Evolutionary conservation across 1,140 invertebrate genomes (phyloP).

Genomic region (Lucilia cuprina): DNA sequence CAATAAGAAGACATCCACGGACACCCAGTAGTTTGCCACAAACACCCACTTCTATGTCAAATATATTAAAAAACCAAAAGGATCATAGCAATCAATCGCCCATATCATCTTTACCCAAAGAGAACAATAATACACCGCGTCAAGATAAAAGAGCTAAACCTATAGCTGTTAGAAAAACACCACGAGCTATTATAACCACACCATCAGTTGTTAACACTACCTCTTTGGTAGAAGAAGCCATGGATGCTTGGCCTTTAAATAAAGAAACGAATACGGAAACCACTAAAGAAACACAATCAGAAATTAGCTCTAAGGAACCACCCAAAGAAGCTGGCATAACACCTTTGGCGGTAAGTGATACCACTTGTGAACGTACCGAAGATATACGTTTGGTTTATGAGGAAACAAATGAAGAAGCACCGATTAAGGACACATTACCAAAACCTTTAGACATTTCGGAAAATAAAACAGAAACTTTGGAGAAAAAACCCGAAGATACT

Average conservation of each 20-base stretch:
- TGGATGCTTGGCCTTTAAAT: conserved; percentile 66
- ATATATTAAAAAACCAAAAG: background rate
- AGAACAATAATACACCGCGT: conserved; percentile 11
- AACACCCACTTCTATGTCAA: conserved; percentile 29
- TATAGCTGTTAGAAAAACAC: conserved; percentile 54
- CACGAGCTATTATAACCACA: conserved; percentile 46
- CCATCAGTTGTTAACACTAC: conserved; percentile 39
- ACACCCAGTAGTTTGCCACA: conserved; percentile 50
- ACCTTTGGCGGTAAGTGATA: conserved; percentile 45
- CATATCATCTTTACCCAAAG: background rate
- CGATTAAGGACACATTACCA: background rate
- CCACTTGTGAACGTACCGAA: conserved; percentile 63
- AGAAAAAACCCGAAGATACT: conserved; percentile 46
- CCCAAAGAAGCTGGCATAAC: conserved; percentile 51
- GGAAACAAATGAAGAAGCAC: conserved; percentile 61
- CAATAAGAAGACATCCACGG: conserved; percentile 51
- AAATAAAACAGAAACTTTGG: background rate
- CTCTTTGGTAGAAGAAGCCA: conserved; percentile 64
- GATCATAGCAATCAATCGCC: background rate
- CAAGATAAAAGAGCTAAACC: conserved; percentile 50
- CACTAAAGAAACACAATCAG: background rate
- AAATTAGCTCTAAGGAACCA: conserved; percentile 1
- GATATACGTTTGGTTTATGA: conserved; percentile 74
- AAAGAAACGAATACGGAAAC: conserved; percentile 37
- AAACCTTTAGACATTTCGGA: background rate